Percentiles rank a stretch among this genome's conserved stretches.
Evolutionary conservation across 1,140 invertebrate species (phyloP).

Genomic region (Hyphantria cunea): DNA sequence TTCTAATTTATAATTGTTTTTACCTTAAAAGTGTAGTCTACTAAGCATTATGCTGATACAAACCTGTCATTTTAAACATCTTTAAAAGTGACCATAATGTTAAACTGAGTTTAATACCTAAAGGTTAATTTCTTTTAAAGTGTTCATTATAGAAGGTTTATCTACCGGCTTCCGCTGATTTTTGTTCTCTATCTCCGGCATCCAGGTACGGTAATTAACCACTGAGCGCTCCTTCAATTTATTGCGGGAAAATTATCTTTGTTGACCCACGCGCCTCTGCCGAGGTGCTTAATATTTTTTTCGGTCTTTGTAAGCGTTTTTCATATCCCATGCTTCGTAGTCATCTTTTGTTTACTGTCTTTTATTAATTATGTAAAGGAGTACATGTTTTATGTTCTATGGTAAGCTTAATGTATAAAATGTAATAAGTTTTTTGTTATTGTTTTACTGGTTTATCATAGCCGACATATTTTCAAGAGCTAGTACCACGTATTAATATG

Average conservation of each 20-base stretch:
- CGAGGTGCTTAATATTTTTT: constrained; percentile 45
- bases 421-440: too few relatives aligned
- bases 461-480: too few relatives aligned
- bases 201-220: constrained; percentile 54
- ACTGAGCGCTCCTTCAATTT: constrained; percentile 48
- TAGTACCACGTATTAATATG: too few relatives aligned
- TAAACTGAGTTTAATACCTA: too few relatives aligned
- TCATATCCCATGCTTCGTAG: constrained; percentile 36
- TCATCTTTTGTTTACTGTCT: constrained; percentile 30
- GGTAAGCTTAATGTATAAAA: too few relatives aligned
- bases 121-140: constrained; percentile 50
- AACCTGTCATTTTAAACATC: too few relatives aligned
- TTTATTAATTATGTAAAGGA: constrained; percentile 37
- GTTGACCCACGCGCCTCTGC: constrained; percentile 55
- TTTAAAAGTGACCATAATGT: too few relatives aligned
- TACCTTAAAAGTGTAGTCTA: too few relatives aligned
- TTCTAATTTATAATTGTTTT: too few relatives aligned
- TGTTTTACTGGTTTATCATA: too few relatives aligned
- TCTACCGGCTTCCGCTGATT: constrained; percentile 41
- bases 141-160: constrained; percentile 51
- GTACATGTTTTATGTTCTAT: constrained; percentile 7
- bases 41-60: too few relatives aligned
- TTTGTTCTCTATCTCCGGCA: constrained; percentile 43
- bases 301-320: constrained; percentile 45
- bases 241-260: constrained; percentile 63